phyloP scores from a whole-genome alignment of 1,140 invertebrate genomes.

The Ridgeia piscesae region DNA sequence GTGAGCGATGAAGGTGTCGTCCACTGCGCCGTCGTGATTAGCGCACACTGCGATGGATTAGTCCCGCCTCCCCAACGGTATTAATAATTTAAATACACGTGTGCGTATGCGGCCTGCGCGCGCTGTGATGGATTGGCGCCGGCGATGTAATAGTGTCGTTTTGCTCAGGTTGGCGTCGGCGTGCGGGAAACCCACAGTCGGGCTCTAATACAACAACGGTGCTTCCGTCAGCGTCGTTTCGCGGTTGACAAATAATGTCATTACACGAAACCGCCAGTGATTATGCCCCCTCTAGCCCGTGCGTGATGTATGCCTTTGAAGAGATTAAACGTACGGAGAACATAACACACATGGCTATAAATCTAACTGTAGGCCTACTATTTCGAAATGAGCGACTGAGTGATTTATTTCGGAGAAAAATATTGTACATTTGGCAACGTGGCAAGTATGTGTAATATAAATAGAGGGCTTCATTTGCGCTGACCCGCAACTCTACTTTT shows the following conservation, averaged over 20 bases:
- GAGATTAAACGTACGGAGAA: too few species aligned
- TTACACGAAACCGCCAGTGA: neutral
- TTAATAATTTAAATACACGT: neutral
- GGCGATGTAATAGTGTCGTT: neutral
- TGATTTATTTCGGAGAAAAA: too few species aligned
- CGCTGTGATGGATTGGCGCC: neutral
- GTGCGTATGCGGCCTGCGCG: neutral
- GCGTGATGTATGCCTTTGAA: too few species aligned
- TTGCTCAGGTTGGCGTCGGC: neutral
- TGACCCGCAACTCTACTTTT: too few species aligned
- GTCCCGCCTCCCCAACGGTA: neutral
- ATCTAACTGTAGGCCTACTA: too few species aligned
- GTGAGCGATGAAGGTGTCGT: neutral
- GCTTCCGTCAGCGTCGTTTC: neutral
- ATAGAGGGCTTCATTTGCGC: too few species aligned
- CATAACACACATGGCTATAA: too few species aligned
- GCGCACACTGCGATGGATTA: neutral
- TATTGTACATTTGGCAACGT: too few species aligned
- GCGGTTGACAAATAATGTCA: neutral
- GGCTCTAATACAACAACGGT: neutral
- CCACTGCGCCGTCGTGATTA: neutral
- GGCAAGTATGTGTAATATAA: too few species aligned
- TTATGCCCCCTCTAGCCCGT: neutral
- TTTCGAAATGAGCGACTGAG: too few species aligned
- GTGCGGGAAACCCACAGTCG: neutral